phyloP scores from a whole-genome alignment of 2,113 vertebrate species.

The Rhabdomys dilectus region DNA sequence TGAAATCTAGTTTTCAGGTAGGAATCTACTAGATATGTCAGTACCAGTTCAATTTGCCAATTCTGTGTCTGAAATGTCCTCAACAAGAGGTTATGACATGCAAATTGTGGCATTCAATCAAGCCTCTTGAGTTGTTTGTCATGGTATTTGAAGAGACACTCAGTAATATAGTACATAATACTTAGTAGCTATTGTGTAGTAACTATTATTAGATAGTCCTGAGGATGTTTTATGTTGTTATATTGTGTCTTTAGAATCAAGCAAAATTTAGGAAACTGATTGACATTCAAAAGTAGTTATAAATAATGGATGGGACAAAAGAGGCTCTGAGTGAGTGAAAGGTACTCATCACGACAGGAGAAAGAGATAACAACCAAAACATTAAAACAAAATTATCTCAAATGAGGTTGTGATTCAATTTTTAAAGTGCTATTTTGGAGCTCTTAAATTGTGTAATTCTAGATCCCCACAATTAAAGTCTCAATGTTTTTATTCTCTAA shows the following conservation, averaged over 20 bases:
- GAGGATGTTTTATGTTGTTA: neutral
- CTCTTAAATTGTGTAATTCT: conserved; percentile 2
- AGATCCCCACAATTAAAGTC: conserved; percentile 36
- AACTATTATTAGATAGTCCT: neutral
- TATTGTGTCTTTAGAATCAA: neutral
- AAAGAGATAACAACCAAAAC: neutral
- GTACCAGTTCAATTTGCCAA: neutral
- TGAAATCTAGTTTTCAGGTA: neutral
- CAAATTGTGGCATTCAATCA: neutral
- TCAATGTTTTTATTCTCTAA: conserved; percentile 63
- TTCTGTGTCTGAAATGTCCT: neutral
- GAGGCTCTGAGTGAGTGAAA: neutral
- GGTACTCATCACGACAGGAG: neutral
- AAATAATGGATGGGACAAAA: neutral
- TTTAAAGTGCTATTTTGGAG: neutral
- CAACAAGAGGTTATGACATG: neutral
- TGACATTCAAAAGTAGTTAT: neutral
- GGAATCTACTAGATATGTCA: neutral
- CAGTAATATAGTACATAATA: neutral
- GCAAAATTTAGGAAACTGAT: neutral
- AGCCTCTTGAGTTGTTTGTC: neutral
- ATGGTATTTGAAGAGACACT: neutral
- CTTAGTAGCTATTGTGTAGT: neutral
- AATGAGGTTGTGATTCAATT: neutral
- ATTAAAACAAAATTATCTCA: neutral